Percentiles rank a stretch among this genome's conserved stretches.
phyloP scores from a whole-genome alignment of 2,888 invertebrate genomes.

The Drosophila kuntzei region DNA sequence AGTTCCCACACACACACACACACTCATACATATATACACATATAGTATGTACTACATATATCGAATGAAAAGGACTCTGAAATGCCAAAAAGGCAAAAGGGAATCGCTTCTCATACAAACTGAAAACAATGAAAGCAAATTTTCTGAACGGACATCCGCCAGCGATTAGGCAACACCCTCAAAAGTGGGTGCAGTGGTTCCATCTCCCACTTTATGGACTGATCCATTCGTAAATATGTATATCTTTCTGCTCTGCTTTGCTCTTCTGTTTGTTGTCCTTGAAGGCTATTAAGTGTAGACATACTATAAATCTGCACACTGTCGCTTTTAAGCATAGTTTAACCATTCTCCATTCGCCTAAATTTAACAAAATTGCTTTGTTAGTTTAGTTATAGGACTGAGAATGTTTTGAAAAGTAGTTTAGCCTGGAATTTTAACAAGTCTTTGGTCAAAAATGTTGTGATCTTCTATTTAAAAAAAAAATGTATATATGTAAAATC shows the following conservation, averaged over 20 bases:
- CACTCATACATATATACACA: too few relatives aligned
- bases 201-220: constrained; percentile 87
- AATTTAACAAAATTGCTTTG: background rate
- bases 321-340: constrained; percentile 1
- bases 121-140: constrained; percentile 78
- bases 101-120: constrained; percentile 32
- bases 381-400: too few relatives aligned
- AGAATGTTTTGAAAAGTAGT: too few relatives aligned
- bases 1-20: background rate
- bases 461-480: too few relatives aligned
- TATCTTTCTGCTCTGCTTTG: background rate
- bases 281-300: constrained; percentile 15
- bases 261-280: constrained; percentile 6
- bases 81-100: constrained; percentile 40
- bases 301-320: constrained; percentile 4
- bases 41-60: too few relatives aligned
- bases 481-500: too few relatives aligned
- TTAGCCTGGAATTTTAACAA: too few relatives aligned
- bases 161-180: constrained; percentile 65
- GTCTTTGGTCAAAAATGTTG: too few relatives aligned
- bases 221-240: constrained; percentile 25
- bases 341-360: background rate
- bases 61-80: constrained; percentile 23
- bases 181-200: constrained; percentile 19
- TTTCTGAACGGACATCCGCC: constrained; percentile 73